phyloP scores from a whole-genome alignment of 35 echinoderm and acorn worm species.

The Strongylocentrotus purpuratus region DNA sequence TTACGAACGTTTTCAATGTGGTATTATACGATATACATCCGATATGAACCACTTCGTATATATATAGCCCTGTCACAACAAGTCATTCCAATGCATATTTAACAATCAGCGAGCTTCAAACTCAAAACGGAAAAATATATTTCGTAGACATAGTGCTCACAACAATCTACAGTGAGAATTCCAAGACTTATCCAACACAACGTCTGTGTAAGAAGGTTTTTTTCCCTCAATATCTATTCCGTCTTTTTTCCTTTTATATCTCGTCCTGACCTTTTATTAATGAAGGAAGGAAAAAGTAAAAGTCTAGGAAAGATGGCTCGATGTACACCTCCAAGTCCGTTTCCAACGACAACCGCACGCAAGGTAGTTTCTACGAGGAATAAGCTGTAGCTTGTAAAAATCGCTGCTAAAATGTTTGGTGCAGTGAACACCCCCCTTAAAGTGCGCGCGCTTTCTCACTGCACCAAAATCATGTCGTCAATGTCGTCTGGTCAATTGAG shows the following conservation, averaged over 20 bases:
- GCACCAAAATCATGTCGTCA: not conserved
- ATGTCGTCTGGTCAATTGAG: not conserved
- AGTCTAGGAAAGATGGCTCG: not conserved
- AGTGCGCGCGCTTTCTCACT: not conserved
- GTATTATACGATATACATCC: not conserved
- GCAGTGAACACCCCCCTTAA: not conserved
- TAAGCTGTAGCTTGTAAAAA: not conserved
- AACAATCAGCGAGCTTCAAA: not conserved
- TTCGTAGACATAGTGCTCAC: not conserved
- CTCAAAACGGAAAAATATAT: too few relatives aligned
- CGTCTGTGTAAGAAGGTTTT: not conserved
- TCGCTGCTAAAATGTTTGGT: not conserved
- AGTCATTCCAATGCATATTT: not conserved
- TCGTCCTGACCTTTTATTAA: not conserved
- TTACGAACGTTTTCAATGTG: too few relatives aligned
- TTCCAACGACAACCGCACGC: conserved; percentile 7
- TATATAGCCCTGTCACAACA: not conserved
- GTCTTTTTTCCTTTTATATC: not conserved
- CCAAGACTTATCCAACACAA: not conserved
- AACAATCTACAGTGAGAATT: not conserved
- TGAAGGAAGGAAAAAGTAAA: not conserved
- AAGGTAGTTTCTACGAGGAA: not conserved
- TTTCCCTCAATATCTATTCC: not conserved
- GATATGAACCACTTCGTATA: not conserved
- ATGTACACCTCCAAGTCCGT: not conserved